Conservation (phyloP, 2,797 vertebrate genomes). For the Gymnothorax reevesii region DNA sequence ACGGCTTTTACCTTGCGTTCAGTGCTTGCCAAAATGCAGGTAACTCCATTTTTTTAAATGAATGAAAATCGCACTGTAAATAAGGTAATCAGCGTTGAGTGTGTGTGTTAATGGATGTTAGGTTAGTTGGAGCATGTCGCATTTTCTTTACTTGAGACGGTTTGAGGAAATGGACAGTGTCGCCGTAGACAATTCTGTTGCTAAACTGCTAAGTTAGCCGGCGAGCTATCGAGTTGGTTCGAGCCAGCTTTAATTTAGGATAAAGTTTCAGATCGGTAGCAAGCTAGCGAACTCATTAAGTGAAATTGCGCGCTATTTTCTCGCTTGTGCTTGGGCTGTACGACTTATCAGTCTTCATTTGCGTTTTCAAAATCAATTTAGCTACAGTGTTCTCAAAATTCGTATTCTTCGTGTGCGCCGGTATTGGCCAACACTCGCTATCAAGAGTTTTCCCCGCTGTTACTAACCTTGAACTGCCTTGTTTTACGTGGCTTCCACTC, state of each 20-base stretch:
- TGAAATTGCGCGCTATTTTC: no score
- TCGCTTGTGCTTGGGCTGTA: no score
- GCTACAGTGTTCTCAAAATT: no score
- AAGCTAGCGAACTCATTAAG: no score
- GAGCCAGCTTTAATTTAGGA: not conserved
- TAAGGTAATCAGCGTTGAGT: not conserved
- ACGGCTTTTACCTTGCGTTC: not conserved
- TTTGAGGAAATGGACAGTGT: not conserved
- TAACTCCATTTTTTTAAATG: constrained; percentile 37
- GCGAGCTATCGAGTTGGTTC: not conserved
- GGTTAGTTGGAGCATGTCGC: not conserved
- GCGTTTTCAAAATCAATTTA: no score
- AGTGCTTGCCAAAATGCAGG: constrained; percentile 60
- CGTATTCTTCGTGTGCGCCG: no score
- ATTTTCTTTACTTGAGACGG: not conserved
- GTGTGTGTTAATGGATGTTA: not conserved
- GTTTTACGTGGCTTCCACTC: no score
- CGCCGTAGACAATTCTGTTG: not conserved
- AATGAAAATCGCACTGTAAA: not conserved
- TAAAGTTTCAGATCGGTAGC: no score
- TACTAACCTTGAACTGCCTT: no score
- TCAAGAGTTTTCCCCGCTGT: no score
- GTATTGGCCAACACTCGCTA: no score
- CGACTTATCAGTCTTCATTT: no score
- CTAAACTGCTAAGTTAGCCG: not conserved